Percentiles rank a stretch among this genome's conserved stretches.
phyloP scores from a whole-genome alignment of 2,888 invertebrate genomes.

The Rhagophthalmus giganteus region DNA sequence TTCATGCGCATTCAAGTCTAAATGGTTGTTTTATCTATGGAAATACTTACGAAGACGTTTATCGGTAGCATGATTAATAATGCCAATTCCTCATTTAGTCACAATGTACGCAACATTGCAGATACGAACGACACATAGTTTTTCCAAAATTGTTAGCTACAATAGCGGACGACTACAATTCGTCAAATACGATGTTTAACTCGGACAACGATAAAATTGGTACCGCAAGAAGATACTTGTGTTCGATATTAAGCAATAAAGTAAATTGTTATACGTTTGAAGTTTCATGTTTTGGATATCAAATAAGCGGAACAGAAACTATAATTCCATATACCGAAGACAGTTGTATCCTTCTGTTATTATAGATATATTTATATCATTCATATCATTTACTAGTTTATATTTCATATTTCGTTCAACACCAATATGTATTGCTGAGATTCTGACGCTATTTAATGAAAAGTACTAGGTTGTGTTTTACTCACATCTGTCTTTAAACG shows the following conservation, averaged over 20 bases:
- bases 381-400: background rate
- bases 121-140: conserved; percentile 92
- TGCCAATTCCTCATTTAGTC: too few species aligned
- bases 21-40: conserved; percentile 95
- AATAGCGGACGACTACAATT: conserved; percentile 86
- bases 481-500: too few species aligned
- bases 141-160: conserved; percentile 89
- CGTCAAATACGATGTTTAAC: conserved; percentile 89
- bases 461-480: too few species aligned
- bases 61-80: conserved; percentile 62
- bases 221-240: conserved; percentile 82
- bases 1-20: conserved; percentile 91
- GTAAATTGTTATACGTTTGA: conserved; percentile 89
- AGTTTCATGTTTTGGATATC: conserved; percentile 90
- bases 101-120: too few species aligned
- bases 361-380: conserved; percentile 2
- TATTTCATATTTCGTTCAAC: background rate
- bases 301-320: conserved; percentile 68
- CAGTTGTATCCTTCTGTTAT: conserved; percentile 82
- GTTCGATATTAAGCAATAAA: conserved; percentile 72
- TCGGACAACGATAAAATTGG: conserved; percentile 84
- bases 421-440: too few species aligned
- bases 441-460: too few species aligned
- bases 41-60: conserved; percentile 90
- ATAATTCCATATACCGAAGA: conserved; percentile 90